These are phyloP conservation scores for Probaryconus sp. DNA, from an alignment of 1,140 invertebrate species.

Conservation along the genomic window DNA sequence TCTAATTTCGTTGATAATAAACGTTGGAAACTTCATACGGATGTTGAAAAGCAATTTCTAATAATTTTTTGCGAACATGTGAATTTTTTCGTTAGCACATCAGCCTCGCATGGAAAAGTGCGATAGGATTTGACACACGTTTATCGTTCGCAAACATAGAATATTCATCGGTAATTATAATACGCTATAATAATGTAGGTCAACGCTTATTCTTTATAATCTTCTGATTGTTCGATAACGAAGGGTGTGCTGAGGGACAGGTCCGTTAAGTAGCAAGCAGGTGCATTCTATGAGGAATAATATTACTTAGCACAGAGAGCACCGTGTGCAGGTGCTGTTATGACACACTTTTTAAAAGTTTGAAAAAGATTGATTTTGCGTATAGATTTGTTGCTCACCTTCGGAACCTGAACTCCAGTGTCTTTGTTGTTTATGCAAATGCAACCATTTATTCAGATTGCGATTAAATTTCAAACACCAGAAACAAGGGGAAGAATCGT, in stretches of 20 bases:
- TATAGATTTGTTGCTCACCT: conserved; percentile 22
- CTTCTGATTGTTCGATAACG: conserved; percentile 15
- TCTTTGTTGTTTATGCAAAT: neutral
- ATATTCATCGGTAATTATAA: neutral
- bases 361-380: conserved; percentile 24
- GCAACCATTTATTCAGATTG: neutral
- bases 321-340: conserved; percentile 32
- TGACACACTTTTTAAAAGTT: conserved; percentile 37
- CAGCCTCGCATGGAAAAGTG: too few relatives aligned
- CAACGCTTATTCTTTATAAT: conserved; percentile 23
- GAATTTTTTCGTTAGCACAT: too few relatives aligned
- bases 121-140: neutral
- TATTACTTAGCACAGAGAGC: conserved; percentile 30
- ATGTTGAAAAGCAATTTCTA: neutral
- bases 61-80: too few relatives aligned
- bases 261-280: conserved; percentile 43
- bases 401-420: neutral
- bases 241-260: conserved; percentile 20
- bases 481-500: too few relatives aligned
- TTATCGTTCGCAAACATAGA: conserved; percentile 2
- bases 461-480: neutral
- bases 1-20: too few relatives aligned
- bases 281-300: conserved; percentile 12
- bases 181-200: neutral
- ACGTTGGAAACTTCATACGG: too few relatives aligned